Base-by-base conservation (phyloP, 2,888 invertebrate genomes). In the Hyalella azteca region DNA sequence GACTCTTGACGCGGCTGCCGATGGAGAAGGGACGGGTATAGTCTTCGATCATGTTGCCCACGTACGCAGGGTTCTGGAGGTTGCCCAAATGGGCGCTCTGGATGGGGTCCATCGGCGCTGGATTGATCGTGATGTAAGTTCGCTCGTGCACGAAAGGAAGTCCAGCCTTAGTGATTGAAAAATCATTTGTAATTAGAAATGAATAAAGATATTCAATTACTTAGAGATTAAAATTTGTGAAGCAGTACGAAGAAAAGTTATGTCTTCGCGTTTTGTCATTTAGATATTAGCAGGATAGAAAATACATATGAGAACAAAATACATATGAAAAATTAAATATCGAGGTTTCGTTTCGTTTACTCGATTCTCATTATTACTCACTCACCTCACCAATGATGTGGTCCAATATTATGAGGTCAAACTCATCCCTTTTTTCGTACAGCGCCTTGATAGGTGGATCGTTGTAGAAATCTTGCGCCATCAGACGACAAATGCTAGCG, bases 351-450 rank as follows among this genome's bases (percentile, higher is more conserved):
- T n/a, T n/a, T n/a, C n/a, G n/a, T n/a, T n/a, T n/a, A n/a, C n/a
- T n/a, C n/a, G n/a, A n/a, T n/a, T n/a, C 11, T 45, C 15, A 45
- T 15, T 11, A 45, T 45, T 45, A 45, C 15, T 45, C 9, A 41
- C 22, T 22, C 15, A 77, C 77, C 48, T 77, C 49, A n/a, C 15
- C 29, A 4, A 48, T 19, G 22, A 76, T 49, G 26, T 48, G 45
- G 15, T 48, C 45, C 19, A 29, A n/a, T n/a, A 77, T 48, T 45
- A 77, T 48, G n/a, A 77, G 48, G 49, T 77, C 77, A 45, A 77
- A 77, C 1, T 77, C 77, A 11, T 45, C 32, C 49, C 77, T 22
- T 19, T 45, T 77, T 19, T 77, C 49, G 77, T 77, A 77, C 5
- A 49, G 29, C 19, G 22, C 45, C 32, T 15, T 45, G 48, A 77